These are phyloP conservation scores for Poicephalus meyeri DNA, from an alignment of 2,113 vertebrate genomes.

Conservation along the genomic window DNA sequence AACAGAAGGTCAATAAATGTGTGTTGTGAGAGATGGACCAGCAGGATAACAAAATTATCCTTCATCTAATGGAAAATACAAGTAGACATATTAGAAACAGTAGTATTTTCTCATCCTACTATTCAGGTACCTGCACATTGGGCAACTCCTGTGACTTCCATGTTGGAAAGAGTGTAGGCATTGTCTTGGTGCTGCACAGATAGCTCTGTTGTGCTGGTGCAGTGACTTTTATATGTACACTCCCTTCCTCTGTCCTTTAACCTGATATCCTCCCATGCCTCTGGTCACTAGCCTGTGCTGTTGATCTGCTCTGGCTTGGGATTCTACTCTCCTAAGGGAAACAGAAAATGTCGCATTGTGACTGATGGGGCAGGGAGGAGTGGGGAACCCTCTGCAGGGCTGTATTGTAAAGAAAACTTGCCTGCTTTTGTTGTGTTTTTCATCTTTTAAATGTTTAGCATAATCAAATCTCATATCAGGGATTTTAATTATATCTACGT, in stretches of 20 bases:
- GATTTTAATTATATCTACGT: background rate
- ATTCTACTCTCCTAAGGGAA: background rate
- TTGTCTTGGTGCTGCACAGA: background rate
- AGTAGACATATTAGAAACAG: background rate
- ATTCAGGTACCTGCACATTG: background rate
- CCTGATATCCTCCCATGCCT: background rate
- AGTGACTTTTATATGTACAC: background rate
- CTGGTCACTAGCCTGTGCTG: background rate
- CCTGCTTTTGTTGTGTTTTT: background rate
- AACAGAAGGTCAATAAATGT: background rate
- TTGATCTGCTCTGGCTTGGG: background rate
- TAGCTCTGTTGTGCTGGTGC: background rate
- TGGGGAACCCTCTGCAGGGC: background rate
- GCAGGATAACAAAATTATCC: background rate
- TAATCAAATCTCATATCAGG: background rate
- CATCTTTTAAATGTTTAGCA: background rate
- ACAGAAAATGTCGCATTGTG: rapidly evolving
- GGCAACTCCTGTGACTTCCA: background rate
- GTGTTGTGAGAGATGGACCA: background rate
- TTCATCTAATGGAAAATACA: background rate
- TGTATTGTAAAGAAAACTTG: background rate
- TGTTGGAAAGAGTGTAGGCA: background rate
- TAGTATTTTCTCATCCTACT: background rate
- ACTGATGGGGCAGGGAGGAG: too few species aligned
- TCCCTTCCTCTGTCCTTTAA: background rate